Evolutionary conservation across 2,888 invertebrate species (phyloP), one percentile per base, ranked within the genome.

Genomic region (Lissonota sp.): DNA sequence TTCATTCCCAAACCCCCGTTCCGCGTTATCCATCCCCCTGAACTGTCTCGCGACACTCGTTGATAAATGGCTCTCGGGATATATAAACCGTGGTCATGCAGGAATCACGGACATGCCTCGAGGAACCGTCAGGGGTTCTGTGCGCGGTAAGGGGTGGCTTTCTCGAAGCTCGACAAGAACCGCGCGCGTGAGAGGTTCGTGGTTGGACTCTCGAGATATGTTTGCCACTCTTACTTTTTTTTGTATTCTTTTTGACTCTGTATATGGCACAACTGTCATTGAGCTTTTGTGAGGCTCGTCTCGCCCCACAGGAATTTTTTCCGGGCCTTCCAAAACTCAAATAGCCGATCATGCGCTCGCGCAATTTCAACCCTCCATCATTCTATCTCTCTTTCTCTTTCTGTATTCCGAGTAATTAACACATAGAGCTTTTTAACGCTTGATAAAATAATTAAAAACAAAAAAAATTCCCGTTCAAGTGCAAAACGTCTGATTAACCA

Each of bases 81-180:
- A 26, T 26, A 26, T 26, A 26, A 26, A 26, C 26, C 26, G 26
- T 26, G 26, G 26, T 26, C 26, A 26, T 26, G 26, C 26, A 26
- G 26, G 26, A 26, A 26, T 26, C 26, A 26, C 26, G 26, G 26
- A 26, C 26, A 26, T 26, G 26, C 26, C 26, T 26, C 26, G 26
- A 26, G 26, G 26, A 26, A 26, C 26, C 3, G 26, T 26, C 26
- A 3, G 26, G 26, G 26, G 26, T 26, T 26, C 26, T 26, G 26
- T 26, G 26, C 26, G 26, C 26, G 26, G 26, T 26, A 26, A 26
- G 26, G 26, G 26, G 26, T 26, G 26, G 39, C 26, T 62, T 58
- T 60, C 66, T 62, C 60, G 60, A 66, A 46, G 67, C 7, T 57
- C 88, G 90, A 88, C 89, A 87, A 87, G 87, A 82, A 88, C 58